Percentiles rank a stretch among this genome's conserved stretches.
Evolutionary conservation across 2,113 vertebrate genomes (phyloP).

Genomic region (Gasterosteus nipponicus): DNA sequence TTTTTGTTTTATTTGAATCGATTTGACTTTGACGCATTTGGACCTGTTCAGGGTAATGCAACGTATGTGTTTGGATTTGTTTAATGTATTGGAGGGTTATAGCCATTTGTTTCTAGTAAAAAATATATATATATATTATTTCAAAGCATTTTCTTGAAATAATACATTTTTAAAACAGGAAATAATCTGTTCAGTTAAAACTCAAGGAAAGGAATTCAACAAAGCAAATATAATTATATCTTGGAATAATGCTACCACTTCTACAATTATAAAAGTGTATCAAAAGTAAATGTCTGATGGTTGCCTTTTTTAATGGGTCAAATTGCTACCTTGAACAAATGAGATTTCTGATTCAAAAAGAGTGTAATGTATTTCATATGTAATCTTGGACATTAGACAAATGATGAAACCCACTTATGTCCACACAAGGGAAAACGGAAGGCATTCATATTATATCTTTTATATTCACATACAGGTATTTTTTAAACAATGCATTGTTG

Average conservation of each 20-base stretch:
- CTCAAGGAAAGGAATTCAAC: conserved; percentile 73
- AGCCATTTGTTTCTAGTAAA: conserved; percentile 38
- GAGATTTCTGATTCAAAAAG: conserved; percentile 7
- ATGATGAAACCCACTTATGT: not conserved
- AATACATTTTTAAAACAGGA: not conserved
- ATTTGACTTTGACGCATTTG: conserved; percentile 28
- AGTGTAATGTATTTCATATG: conserved; percentile 63
- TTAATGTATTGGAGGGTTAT: conserved; percentile 43
- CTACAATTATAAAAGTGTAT: conserved; percentile 41
- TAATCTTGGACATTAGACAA: conserved; percentile 21
- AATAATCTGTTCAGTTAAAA: conserved; percentile 45
- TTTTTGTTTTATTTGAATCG: conserved; percentile 10
- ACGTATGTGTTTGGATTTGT: conserved; percentile 15
- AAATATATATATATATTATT: conserved; percentile 12
- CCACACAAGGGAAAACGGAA: not conserved
- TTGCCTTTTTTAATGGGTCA: not conserved
- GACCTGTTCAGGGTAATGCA: conserved; percentile 9
- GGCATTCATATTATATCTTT: conserved; percentile 21
- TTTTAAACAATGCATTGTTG: conserved; percentile 24
- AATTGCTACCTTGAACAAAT: conserved; percentile 2
- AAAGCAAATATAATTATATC: conserved; percentile 28
- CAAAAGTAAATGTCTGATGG: not conserved
- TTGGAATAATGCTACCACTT: not conserved
- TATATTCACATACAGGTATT: conserved; percentile 21
- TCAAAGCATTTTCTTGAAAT: conserved; percentile 23